A percentile compares a stretch with the other conserved stretches of the same genome.
Evolutionary conservation across 2,797 vertebrate species (phyloP).

Genomic region (Danionella dracula): DNA sequence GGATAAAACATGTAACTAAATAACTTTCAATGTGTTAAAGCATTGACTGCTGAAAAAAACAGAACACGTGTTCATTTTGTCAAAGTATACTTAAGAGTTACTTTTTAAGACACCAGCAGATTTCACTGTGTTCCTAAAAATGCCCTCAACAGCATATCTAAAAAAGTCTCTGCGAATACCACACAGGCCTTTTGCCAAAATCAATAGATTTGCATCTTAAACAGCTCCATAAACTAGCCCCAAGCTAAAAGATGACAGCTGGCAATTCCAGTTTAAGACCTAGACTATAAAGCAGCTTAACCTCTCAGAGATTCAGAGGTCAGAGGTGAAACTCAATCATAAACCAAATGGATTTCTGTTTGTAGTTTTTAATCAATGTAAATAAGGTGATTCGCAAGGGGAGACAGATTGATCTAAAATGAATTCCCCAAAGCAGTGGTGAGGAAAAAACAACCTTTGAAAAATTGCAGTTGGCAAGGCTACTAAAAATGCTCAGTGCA

Average conservation of each 20-base stretch:
- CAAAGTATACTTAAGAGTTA: no score
- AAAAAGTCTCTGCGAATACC: background rate
- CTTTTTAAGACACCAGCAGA: background rate
- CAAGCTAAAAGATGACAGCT: background rate
- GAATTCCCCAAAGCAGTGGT: background rate
- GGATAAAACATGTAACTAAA: no score
- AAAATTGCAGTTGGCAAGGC: background rate
- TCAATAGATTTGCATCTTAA: conserved; percentile 16
- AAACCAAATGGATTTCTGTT: conserved; percentile 11
- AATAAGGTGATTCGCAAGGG: background rate
- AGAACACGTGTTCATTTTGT: no score
- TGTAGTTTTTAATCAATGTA: conserved; percentile 1
- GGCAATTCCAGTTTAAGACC: background rate
- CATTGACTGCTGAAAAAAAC: no score
- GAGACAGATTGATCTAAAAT: background rate
- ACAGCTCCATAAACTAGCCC: background rate
- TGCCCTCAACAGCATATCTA: background rate
- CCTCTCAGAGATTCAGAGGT: background rate
- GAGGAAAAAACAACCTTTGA: background rate
- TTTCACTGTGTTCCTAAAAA: background rate
- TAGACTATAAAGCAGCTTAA: background rate
- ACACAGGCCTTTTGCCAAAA: background rate
- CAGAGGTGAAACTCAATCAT: background rate
- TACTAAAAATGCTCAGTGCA: no score
- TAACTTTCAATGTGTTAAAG: no score